These are phyloP conservation scores for Sipha flava DNA, from an alignment of 1,140 invertebrate genomes.

Conservation along the genomic window DNA sequence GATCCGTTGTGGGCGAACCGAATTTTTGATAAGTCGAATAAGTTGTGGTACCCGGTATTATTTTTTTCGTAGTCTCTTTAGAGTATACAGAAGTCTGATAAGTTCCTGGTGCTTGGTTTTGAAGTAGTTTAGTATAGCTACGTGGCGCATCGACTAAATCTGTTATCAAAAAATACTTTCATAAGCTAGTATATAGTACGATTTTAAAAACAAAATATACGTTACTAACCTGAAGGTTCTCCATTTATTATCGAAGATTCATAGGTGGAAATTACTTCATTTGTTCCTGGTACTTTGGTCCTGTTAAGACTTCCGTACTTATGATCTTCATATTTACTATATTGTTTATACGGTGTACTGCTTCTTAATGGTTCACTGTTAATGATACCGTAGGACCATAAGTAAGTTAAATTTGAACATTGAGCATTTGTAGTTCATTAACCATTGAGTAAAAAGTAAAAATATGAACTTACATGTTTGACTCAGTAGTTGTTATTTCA, in stretches of 20 bases:
- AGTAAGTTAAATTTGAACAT: too few relatives aligned
- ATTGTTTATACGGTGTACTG: slow-evolving; percentile 23
- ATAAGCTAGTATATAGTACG: not conserved
- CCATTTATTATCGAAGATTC: not conserved
- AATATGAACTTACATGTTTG: not conserved
- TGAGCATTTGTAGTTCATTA: too few relatives aligned
- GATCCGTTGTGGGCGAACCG: not conserved
- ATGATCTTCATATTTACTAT: slow-evolving; percentile 18
- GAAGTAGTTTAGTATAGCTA: not conserved
- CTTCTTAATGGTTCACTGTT: slow-evolving; percentile 29
- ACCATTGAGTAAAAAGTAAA: not conserved
- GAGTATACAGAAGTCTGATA: slow-evolving; percentile 20
- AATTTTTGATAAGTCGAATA: slow-evolving; percentile 5
- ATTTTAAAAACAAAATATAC: not conserved
- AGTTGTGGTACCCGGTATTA: slow-evolving; percentile 15
- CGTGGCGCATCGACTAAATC: not conserved
- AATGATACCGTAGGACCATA: not conserved
- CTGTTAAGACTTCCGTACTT: slow-evolving; percentile 15
- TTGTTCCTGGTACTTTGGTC: not conserved
- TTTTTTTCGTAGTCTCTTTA: slow-evolving; percentile 12
- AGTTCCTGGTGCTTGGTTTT: not conserved
- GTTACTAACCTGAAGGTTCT: slow-evolving; percentile 1
- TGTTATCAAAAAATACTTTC: not conserved
- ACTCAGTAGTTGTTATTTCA: not conserved
- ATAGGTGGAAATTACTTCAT: not conserved